A percentile compares a stretch with the other conserved stretches of the same genome.
phyloP scores from a whole-genome alignment of 2,888 invertebrate species.

The Lycocerus yunnanus region DNA sequence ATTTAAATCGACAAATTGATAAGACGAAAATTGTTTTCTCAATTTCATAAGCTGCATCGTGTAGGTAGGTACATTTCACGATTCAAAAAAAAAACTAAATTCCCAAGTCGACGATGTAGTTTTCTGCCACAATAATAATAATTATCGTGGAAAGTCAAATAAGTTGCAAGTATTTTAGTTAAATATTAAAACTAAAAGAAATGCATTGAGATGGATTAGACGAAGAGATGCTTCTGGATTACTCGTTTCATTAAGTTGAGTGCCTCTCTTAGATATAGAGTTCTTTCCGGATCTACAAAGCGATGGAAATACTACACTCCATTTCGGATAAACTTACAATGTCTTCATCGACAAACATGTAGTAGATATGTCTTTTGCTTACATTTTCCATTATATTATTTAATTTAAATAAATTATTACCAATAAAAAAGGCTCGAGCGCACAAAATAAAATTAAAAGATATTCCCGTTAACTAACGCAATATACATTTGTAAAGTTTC shows the following conservation, averaged over 20 bases:
- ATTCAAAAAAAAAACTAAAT: neutral
- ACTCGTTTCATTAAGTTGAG: slow-evolving; percentile 63
- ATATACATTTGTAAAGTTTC: slow-evolving; percentile 16
- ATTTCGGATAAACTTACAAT: slow-evolving; percentile 49
- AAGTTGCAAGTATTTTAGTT: slow-evolving; percentile 53
- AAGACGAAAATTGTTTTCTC: neutral
- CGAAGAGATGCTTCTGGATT: slow-evolving; percentile 57
- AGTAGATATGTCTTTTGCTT: slow-evolving; percentile 8
- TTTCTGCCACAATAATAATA: slow-evolving; percentile 47
- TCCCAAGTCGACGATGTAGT: slow-evolving; percentile 38
- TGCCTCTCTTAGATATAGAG: slow-evolving; percentile 56
- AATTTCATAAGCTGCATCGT: neutral
- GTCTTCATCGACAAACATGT: slow-evolving; percentile 46
- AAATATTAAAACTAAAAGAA: slow-evolving; percentile 57
- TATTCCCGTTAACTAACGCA: neutral
- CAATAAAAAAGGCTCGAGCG: neutral
- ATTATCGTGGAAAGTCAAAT: slow-evolving; percentile 48
- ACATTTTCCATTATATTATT: slow-evolving; percentile 12
- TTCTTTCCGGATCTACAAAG: slow-evolving; percentile 48
- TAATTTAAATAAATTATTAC: neutral
- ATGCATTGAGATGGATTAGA: slow-evolving; percentile 57
- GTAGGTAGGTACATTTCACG: neutral
- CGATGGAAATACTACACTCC: slow-evolving; percentile 47
- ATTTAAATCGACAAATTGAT: slow-evolving; percentile 31
- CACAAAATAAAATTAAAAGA: neutral